These are phyloP conservation scores for Myotis lucifugus DNA, from an alignment of 2,113 vertebrate species.

Conservation along the genomic window DNA sequence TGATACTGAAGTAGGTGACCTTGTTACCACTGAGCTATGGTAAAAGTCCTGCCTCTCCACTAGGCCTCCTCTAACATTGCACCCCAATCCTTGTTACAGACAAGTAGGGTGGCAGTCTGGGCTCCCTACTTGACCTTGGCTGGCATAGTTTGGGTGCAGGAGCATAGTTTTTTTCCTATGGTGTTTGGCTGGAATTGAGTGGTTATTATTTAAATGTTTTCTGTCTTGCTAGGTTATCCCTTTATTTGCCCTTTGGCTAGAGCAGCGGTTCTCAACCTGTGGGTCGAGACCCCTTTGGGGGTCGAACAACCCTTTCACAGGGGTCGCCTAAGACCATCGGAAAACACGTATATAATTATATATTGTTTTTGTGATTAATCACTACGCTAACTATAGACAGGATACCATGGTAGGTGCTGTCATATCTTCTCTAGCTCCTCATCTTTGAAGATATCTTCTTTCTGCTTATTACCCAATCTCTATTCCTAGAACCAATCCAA, in stretches of 20 bases:
- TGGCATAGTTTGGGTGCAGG: not conserved
- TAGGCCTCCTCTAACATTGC: not conserved
- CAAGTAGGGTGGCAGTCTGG: too few species aligned
- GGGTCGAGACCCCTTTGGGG: too few species aligned
- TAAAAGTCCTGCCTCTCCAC: not conserved
- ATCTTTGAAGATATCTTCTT: not conserved
- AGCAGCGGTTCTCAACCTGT: not conserved
- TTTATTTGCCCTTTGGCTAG: not conserved
- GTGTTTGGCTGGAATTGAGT: not conserved
- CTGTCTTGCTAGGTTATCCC: not conserved
- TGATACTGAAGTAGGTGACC: not conserved
- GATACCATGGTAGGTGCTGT: not conserved
- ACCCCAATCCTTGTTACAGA: not conserved
- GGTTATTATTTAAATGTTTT: not conserved
- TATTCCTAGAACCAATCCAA: not conserved
- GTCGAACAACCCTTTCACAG: too few species aligned
- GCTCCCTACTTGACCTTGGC: not conserved
- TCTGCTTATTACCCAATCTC: constrained; percentile 6
- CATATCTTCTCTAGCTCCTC: not conserved
- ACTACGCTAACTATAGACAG: not conserved
- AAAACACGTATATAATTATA: too few species aligned
- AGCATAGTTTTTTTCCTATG: not conserved
- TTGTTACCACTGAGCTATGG: not conserved
- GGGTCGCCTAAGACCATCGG: too few species aligned
- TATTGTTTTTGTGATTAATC: too few species aligned